Conservation (phyloP, 2,113 vertebrate genomes). For the Miniopterus natalensis region DNA sequence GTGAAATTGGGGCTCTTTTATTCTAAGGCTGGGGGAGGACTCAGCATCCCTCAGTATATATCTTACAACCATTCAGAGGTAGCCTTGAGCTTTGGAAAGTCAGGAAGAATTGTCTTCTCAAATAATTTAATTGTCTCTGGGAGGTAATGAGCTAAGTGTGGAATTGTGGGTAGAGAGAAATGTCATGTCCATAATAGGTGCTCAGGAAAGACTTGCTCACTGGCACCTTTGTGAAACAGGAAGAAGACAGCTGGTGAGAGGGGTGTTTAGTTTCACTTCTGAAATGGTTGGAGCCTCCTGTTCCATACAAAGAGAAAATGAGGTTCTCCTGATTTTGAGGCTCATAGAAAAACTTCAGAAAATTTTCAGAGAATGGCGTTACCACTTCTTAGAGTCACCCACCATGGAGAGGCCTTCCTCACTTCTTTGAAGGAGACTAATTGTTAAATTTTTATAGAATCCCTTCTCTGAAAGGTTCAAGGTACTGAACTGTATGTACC, state of each 20-base stretch:
- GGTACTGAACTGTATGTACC: not conserved
- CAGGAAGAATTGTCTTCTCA: not conserved
- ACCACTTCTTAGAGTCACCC: not conserved
- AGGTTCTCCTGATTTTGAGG: not conserved
- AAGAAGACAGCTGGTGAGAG: not conserved
- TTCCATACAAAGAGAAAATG: constrained; percentile 38
- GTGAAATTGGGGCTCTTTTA: not conserved
- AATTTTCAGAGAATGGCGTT: constrained; percentile 20
- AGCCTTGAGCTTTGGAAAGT: constrained; percentile 23
- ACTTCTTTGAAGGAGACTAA: constrained; percentile 25
- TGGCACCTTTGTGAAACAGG: not conserved
- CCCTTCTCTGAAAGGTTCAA: not conserved
- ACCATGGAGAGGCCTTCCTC: not conserved
- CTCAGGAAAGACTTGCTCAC: not conserved
- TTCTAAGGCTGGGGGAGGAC: not conserved
- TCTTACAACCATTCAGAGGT: not conserved
- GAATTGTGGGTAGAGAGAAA: not conserved
- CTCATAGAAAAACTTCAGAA: constrained; percentile 39
- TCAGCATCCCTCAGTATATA: not conserved
- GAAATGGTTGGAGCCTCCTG: not conserved
- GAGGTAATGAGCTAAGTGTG: not conserved
- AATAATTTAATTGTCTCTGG: constrained; percentile 17
- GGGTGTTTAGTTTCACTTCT: constrained; percentile 1
- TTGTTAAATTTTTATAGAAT: constrained; percentile 60
- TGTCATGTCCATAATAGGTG: not conserved